phyloP scores from a whole-genome alignment of 35 echinoderm and acorn worm species.

The Strongylocentrotus purpuratus region DNA sequence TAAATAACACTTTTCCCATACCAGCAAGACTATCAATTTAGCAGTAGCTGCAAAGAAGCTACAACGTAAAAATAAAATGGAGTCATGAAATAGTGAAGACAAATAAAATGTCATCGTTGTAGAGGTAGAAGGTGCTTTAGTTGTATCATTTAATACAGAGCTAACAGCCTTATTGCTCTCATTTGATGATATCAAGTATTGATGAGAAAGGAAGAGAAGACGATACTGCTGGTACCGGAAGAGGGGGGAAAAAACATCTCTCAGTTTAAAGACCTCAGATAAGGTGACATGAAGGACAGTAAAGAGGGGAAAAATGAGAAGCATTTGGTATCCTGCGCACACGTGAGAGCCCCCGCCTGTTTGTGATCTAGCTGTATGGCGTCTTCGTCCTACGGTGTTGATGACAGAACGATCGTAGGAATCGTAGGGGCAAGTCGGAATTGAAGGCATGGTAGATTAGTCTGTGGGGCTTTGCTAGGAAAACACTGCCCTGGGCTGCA shows the following conservation, averaged over 20 bases:
- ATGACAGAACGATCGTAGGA: neutral
- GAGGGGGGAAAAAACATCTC: neutral
- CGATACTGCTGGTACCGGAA: neutral
- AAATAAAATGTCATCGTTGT: too few species aligned
- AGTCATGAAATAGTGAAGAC: too few species aligned
- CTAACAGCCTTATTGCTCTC: too few species aligned
- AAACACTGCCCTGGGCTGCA: slow-evolving; percentile 4
- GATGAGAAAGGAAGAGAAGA: neutral
- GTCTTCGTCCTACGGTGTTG: neutral
- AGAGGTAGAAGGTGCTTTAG: too few species aligned
- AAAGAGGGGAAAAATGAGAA: neutral
- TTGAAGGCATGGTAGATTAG: neutral
- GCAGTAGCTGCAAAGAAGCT: neutral
- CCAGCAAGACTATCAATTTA: neutral
- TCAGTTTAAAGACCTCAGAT: neutral
- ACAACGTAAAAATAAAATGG: neutral
- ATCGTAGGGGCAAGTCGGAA: neutral
- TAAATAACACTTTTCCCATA: too few species aligned
- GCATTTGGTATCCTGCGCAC: neutral
- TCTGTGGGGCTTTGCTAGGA: slow-evolving; percentile 15
- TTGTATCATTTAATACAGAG: too few species aligned
- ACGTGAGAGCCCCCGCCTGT: neutral
- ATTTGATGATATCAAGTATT: too few species aligned
- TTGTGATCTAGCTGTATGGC: neutral
- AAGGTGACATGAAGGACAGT: neutral